Percentiles rank a stretch among this genome's conserved stretches.
Conservation (phyloP, 2,113 vertebrate species). For the Limanda limanda region DNA sequence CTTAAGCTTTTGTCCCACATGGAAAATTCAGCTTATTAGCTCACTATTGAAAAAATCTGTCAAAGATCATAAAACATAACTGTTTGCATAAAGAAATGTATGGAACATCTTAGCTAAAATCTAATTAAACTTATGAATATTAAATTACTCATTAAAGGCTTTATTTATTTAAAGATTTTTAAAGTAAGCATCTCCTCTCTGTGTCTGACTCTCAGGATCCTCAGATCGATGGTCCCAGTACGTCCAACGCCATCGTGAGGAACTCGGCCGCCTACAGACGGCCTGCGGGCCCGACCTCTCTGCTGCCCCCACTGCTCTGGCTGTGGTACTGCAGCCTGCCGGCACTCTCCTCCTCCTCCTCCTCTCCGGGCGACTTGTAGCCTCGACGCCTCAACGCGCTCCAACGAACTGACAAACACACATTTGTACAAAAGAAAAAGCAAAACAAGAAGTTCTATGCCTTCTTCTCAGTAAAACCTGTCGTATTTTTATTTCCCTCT, state of each 20-base stretch:
- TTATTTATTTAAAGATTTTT: too few relatives aligned
- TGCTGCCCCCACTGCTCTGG: slow-evolving; percentile 77
- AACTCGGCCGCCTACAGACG: slow-evolving; percentile 52
- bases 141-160: too few relatives aligned
- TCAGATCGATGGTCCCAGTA: slow-evolving; percentile 74
- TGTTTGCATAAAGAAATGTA: too few relatives aligned
- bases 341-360: slow-evolving; percentile 16
- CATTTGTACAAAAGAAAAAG: slow-evolving; percentile 78
- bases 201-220: slow-evolving; percentile 64
- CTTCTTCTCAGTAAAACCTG: slow-evolving; percentile 74
- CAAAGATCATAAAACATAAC: too few relatives aligned
- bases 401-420: slow-evolving; percentile 67
- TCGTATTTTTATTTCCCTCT: slow-evolving; percentile 67
- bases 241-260: slow-evolving; percentile 75
- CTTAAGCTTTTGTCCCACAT: too few relatives aligned
- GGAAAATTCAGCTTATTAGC: too few relatives aligned
- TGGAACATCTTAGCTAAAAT: too few relatives aligned
- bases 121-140: too few relatives aligned
- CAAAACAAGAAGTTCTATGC: slow-evolving; percentile 56
- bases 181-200: not conserved
- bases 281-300: slow-evolving; percentile 27
- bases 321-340: slow-evolving; percentile 65
- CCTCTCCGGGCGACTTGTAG: slow-evolving; percentile 66
- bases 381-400: slow-evolving; percentile 37
- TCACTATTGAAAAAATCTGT: too few relatives aligned